These are phyloP conservation scores for Hipposideros larvatus DNA, from an alignment of 2,797 vertebrate species.

Conservation along the genomic window DNA sequence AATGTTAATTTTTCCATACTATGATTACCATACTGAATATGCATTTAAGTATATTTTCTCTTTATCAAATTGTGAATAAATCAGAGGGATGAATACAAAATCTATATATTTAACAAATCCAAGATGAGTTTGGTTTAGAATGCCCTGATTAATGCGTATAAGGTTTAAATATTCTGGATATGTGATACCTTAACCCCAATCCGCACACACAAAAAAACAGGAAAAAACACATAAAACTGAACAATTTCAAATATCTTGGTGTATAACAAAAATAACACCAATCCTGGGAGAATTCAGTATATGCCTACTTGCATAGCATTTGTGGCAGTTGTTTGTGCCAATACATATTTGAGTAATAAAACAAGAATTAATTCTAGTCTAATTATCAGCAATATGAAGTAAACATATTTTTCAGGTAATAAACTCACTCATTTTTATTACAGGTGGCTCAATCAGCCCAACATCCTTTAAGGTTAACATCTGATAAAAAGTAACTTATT, in stretches of 20 bases:
- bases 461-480: neutral
- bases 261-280: neutral
- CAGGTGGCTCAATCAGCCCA: neutral
- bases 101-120: neutral
- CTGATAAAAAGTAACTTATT: neutral
- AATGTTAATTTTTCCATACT: neutral
- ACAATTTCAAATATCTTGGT: neutral
- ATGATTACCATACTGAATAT: neutral
- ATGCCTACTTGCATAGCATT: neutral
- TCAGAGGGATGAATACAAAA: neutral
- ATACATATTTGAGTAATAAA: neutral
- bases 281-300: neutral
- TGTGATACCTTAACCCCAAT: neutral
- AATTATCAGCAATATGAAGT: constrained; percentile 20
- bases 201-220: neutral
- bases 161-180: neutral
- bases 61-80: constrained; percentile 26
- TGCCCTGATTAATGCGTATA: neutral
- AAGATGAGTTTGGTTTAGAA: constrained; percentile 17
- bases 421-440: neutral
- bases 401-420: neutral
- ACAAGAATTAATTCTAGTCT: neutral
- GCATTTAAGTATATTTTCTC: neutral
- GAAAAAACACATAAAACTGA: neutral
- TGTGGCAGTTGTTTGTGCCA: neutral